Evolutionary conservation across 2,888 invertebrate species (phyloP), one percentile per base, ranked within the genome.

Genomic region (Thyatira batis): DNA sequence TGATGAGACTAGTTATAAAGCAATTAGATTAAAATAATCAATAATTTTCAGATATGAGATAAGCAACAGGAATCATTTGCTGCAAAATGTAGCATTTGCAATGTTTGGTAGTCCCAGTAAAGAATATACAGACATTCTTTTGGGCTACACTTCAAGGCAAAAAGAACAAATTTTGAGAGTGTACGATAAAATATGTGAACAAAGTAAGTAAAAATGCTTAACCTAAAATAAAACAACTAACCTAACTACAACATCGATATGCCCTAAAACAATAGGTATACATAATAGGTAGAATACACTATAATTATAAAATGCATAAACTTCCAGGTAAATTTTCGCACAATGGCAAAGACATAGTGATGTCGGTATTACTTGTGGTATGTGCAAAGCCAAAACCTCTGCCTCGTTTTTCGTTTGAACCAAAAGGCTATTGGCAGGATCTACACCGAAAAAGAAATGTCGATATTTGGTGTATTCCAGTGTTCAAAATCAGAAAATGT

Each of bases 21-120:
- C 23, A 23, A 23, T 4, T 4, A 23, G 3, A 6, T 23, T 30
- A 3, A 6, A 10, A 30, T 10, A 30, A 2, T 11, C 33, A 33
- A 52, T 51, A 53, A 83, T 73, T 81, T 92, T 76, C 78, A 91
- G 92, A 61, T 94, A 93, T 77, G 92, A 93, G 63, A 81, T 76
- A 65, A 70, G 79, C 50, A 89, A 93, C 60, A 85, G 92, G 57
- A 87, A 90, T 56, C 81, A 87, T 60, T 77, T 94, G 48, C 77
- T 92, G 45, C 84, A 92, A 65, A 94, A 94, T 79, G 87, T 94
- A 56, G 93, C 92, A 25, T 94, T 89, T 81, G 93, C 93, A 9
- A 75, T 93, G 50, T 93, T 84, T 77, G 94, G 94, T 1, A 84
- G 90, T 49, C 94, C 94, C 1, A 82, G 76, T 51, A 60, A 57